Evolutionary conservation across 1,140 invertebrate species (phyloP).

Genomic region (Arion vulgaris): DNA sequence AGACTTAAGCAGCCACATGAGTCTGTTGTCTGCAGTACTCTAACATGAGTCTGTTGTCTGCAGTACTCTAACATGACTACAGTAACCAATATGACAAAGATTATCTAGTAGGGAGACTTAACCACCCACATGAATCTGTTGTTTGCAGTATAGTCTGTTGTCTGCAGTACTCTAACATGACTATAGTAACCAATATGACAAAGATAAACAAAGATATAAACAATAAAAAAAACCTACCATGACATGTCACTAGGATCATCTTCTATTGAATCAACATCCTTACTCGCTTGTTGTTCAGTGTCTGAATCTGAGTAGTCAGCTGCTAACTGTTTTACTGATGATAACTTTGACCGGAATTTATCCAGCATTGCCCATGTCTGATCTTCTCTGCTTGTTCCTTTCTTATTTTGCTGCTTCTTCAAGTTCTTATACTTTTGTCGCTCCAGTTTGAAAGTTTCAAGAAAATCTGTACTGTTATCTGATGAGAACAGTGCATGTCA

Average conservation of each 20-base stretch:
- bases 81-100: no score
- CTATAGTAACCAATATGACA: no score
- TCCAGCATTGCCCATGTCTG: slow-evolving; percentile 83
- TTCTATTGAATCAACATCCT: slow-evolving; percentile 63
- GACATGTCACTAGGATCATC: slow-evolving; percentile 67
- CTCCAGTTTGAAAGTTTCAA: slow-evolving; percentile 83
- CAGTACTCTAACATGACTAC: no score
- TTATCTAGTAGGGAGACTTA: no score
- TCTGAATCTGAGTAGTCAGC: slow-evolving; percentile 69
- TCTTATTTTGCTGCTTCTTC: slow-evolving; percentile 79
- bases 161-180: no score
- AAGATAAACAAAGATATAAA: no score
- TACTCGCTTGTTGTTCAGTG: slow-evolving; percentile 67
- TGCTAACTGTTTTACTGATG: slow-evolving; percentile 74
- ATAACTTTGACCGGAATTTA: slow-evolving; percentile 87
- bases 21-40: no score
- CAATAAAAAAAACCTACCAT: slow-evolving; percentile 58
- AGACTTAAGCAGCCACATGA: no score
- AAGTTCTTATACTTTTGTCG: slow-evolving; percentile 82
- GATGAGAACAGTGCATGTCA: no score
- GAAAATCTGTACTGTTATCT: slow-evolving; percentile 75
- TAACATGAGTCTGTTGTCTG: no score
- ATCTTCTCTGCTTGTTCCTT: slow-evolving; percentile 72
- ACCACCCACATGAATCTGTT: no score
- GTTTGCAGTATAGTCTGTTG: no score